Conservation (phyloP, 2,888 invertebrate genomes). For the Rhagonycha fulva region DNA sequence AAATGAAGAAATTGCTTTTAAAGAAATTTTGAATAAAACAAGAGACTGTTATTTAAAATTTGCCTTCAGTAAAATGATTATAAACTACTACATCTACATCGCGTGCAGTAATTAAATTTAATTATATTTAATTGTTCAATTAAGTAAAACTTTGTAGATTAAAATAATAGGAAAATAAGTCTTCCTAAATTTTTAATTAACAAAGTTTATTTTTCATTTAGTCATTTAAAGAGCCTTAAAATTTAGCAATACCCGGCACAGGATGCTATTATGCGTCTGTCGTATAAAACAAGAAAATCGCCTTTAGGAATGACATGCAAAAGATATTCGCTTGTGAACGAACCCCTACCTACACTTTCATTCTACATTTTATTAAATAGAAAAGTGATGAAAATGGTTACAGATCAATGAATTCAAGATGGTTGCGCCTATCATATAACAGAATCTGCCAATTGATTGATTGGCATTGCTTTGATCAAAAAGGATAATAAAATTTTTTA, state of each 20-base stretch:
- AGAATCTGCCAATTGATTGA: slow-evolving; percentile 33
- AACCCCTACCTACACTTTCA: slow-evolving; percentile 9
- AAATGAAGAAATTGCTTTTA: not conserved
- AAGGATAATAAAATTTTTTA: not conserved
- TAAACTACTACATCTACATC: not conserved
- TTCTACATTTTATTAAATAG: slow-evolving; percentile 18
- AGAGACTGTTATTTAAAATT: not conserved
- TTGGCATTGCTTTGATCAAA: slow-evolving; percentile 13
- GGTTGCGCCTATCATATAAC: slow-evolving; percentile 31
- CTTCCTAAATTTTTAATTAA: not conserved
- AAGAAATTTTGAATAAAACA: not conserved
- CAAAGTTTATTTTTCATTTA: not conserved
- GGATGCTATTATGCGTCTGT: not conserved
- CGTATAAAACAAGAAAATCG: slow-evolving; percentile 6
- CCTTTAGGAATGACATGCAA: slow-evolving; percentile 13
- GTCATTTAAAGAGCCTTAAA: not conserved
- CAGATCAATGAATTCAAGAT: slow-evolving; percentile 27
- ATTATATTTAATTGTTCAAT: not conserved
- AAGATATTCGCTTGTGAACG: slow-evolving; percentile 12
- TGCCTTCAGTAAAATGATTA: not conserved
- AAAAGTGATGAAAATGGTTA: slow-evolving; percentile 18
- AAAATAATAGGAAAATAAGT: not conserved
- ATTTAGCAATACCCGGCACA: not conserved
- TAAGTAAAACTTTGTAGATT: not conserved
- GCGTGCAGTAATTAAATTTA: not conserved